phyloP scores from a whole-genome alignment of 2,113 vertebrate species.

The Austrofundulus limnaeus region DNA sequence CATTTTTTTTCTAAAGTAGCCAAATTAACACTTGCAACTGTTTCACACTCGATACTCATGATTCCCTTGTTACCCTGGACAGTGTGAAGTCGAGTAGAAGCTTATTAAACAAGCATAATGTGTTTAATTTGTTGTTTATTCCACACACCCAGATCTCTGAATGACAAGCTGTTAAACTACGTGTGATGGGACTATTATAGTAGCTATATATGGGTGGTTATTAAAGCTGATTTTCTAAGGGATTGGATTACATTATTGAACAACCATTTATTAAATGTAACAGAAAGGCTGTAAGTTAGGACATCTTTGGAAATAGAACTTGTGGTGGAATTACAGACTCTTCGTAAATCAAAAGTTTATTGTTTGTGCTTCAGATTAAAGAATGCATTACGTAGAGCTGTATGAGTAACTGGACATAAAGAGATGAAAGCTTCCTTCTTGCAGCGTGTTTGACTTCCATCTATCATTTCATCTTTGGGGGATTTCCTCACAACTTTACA shows the following conservation, averaged over 20 bases:
- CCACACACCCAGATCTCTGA: slow-evolving; percentile 39
- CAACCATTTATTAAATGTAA: too few relatives aligned
- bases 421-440: slow-evolving; percentile 11
- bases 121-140: slow-evolving; percentile 44
- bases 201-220: too few relatives aligned
- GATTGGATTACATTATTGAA: too few relatives aligned
- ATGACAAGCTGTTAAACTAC: slow-evolving; percentile 49
- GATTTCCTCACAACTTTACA: slow-evolving; percentile 5
- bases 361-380: slow-evolving; percentile 8
- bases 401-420: slow-evolving; percentile 22
- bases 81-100: slow-evolving; percentile 51
- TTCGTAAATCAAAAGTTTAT: not conserved
- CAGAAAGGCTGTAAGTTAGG: too few relatives aligned
- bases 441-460: slow-evolving; percentile 4
- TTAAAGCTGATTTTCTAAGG: too few relatives aligned
- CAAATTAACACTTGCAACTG: slow-evolving; percentile 21
- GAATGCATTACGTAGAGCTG: not conserved
- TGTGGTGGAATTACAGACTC: too few relatives aligned
- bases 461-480: slow-evolving; percentile 11
- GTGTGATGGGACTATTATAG: too few relatives aligned
- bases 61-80: slow-evolving; percentile 32
- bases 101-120: slow-evolving; percentile 49
- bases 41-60: slow-evolving; percentile 51
- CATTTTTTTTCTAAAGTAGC: slow-evolving; percentile 20
- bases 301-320: too few relatives aligned